Percentiles rank a stretch among this genome's conserved stretches.
Conservation (phyloP, 2,888 invertebrate species). For the Thumatha senex region DNA sequence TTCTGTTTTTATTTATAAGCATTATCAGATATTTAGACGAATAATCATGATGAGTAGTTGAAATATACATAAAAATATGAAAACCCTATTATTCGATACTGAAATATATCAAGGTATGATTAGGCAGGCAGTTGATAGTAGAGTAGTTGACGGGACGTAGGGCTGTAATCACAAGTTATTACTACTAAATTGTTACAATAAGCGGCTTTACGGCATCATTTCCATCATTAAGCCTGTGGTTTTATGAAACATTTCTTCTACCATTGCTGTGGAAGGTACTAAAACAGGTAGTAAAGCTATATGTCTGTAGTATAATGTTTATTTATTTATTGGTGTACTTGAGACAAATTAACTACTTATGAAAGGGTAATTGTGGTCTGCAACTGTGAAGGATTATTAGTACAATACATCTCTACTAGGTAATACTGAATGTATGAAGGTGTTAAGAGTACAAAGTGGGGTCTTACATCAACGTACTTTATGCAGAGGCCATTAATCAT, state of each 20-base stretch:
- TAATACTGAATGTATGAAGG: too few relatives aligned
- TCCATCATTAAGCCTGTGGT: constrained; percentile 18
- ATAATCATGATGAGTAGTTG: background rate
- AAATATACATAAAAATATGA: constrained; percentile 21
- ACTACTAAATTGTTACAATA: constrained; percentile 18
- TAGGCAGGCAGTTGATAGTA: constrained; percentile 8
- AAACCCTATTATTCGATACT: constrained; percentile 16
- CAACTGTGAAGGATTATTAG: too few relatives aligned
- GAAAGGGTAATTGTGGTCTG: too few relatives aligned
- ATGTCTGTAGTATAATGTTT: background rate
- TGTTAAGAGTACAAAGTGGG: too few relatives aligned
- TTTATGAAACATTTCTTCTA: constrained; percentile 22
- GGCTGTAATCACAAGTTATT: constrained; percentile 36
- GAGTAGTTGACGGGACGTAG: background rate
- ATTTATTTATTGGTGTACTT: background rate
- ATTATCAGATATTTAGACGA: background rate
- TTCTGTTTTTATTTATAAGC: background rate
- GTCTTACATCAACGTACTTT: too few relatives aligned
- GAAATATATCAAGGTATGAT: constrained; percentile 18
- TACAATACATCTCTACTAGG: too few relatives aligned
- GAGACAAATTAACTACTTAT: too few relatives aligned
- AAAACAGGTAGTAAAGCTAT: too few relatives aligned
- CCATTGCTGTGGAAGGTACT: constrained; percentile 20
- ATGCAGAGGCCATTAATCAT: too few relatives aligned
- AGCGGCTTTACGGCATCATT: constrained; percentile 21